Conservation (phyloP, 2,888 invertebrate genomes). For the Kuschelorhynchus macadamiae region DNA sequence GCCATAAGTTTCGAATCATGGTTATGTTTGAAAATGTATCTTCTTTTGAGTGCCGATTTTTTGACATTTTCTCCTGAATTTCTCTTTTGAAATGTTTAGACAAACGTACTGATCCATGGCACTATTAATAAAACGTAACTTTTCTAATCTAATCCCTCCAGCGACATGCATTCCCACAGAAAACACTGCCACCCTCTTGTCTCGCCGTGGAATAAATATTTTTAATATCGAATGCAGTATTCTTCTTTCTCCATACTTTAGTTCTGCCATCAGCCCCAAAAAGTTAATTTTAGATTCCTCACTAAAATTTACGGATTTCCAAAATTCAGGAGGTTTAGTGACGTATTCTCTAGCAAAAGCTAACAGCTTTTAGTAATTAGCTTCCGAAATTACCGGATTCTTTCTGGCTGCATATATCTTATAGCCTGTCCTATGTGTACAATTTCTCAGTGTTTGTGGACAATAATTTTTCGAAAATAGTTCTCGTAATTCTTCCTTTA, state of each 20-base stretch:
- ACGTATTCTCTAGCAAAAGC: conserved; percentile 1
- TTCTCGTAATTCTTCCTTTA: no score
- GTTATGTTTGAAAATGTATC: neutral
- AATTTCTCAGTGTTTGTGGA: neutral
- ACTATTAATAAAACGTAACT: no score
- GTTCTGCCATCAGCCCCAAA: neutral
- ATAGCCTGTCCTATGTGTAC: neutral
- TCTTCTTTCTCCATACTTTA: conserved; percentile 6
- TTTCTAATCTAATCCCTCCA: neutral
- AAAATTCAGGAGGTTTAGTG: neutral
- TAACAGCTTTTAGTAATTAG: neutral
- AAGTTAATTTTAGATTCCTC: conserved; percentile 1
- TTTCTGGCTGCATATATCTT: neutral
- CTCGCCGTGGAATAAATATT: neutral
- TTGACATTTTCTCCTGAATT: neutral
- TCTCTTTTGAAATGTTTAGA: neutral
- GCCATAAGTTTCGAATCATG: neutral
- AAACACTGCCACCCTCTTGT: neutral
- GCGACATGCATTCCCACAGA: neutral
- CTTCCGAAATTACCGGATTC: neutral
- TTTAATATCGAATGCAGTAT: neutral
- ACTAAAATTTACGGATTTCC: neutral
- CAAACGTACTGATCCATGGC: neutral
- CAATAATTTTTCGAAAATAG: no score
- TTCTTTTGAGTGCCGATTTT: neutral